These are phyloP conservation scores for Vanessa tameamea DNA, from an alignment of 1,140 invertebrate species.

Conservation along the genomic window DNA sequence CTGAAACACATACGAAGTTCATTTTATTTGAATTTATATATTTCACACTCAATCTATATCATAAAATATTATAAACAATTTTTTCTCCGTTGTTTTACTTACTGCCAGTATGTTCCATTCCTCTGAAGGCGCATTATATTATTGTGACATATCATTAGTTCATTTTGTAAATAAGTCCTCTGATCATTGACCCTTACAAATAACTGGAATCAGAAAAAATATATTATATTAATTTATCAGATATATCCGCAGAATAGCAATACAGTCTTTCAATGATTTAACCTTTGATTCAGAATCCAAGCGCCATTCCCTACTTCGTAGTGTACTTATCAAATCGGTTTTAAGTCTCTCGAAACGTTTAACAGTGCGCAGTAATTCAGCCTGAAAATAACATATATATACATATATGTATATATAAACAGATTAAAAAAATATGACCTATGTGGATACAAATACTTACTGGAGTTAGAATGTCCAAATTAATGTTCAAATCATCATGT, in stretches of 20 bases:
- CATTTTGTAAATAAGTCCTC: slow-evolving; percentile 72
- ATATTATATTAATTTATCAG: background rate
- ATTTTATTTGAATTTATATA: background rate
- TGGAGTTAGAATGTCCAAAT: slow-evolving; percentile 77
- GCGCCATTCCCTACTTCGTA: slow-evolving; percentile 78
- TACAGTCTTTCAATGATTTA: background rate
- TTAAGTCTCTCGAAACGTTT: slow-evolving; percentile 79
- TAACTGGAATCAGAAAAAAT: slow-evolving; percentile 50
- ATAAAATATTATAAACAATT: no score
- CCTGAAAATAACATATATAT: slow-evolving; percentile 53
- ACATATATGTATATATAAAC: background rate
- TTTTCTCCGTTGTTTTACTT: slow-evolving; percentile 45
- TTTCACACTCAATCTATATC: no score
- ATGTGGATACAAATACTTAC: slow-evolving; percentile 56
- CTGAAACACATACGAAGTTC: slow-evolving; percentile 48
- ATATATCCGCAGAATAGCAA: background rate
- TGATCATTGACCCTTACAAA: slow-evolving; percentile 74
- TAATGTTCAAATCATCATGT: slow-evolving; percentile 79
- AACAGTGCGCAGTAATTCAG: slow-evolving; percentile 75
- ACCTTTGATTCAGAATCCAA: slow-evolving; percentile 81
- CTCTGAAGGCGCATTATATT: slow-evolving; percentile 71
- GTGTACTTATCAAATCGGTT: slow-evolving; percentile 77
- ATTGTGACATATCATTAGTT: slow-evolving; percentile 74
- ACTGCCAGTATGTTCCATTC: slow-evolving; percentile 71
- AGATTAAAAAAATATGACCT: slow-evolving; percentile 4